A percentile compares a stretch with the other conserved stretches of the same genome.
These are phyloP conservation scores for Popillia japonica DNA, from an alignment of 1,140 invertebrate species.

Conservation along the genomic window DNA sequence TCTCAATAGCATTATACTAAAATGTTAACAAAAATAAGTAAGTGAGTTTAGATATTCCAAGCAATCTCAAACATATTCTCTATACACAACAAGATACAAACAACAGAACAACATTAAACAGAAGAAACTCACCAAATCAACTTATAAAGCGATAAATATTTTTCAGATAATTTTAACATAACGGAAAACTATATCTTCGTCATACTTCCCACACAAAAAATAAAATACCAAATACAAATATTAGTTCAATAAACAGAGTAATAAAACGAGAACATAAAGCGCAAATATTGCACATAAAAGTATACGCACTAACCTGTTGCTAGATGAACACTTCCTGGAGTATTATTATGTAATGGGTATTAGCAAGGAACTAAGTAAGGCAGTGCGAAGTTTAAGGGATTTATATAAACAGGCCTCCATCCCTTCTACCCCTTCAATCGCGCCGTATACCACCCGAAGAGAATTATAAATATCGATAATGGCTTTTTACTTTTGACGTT, in stretches of 20 bases:
- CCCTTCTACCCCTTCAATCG: constrained; percentile 18
- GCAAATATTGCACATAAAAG: not conserved
- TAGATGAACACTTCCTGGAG: constrained; percentile 21
- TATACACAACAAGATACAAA: too few species aligned
- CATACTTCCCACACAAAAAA: not conserved
- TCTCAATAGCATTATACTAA: too few species aligned
- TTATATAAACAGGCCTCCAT: constrained; percentile 22
- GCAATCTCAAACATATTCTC: too few species aligned
- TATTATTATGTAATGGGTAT: constrained; percentile 13
- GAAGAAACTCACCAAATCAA: too few species aligned
- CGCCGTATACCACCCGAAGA: constrained; percentile 17
- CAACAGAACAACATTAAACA: too few species aligned
- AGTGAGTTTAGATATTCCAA: too few species aligned
- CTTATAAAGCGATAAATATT: too few species aligned
- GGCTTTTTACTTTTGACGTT: constrained; percentile 21
- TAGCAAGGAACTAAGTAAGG: constrained; percentile 27
- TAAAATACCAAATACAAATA: not conserved
- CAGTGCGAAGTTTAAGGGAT: constrained; percentile 25
- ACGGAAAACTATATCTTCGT: too few species aligned
- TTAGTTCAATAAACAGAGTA: not conserved
- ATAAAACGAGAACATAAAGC: constrained; percentile 9
- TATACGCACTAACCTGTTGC: constrained; percentile 22
- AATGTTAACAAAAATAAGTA: too few species aligned
- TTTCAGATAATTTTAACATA: too few species aligned
- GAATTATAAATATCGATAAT: constrained; percentile 33